phyloP scores from a whole-genome alignment of 2,888 invertebrate genomes.

The Tiliacea citrago region DNA sequence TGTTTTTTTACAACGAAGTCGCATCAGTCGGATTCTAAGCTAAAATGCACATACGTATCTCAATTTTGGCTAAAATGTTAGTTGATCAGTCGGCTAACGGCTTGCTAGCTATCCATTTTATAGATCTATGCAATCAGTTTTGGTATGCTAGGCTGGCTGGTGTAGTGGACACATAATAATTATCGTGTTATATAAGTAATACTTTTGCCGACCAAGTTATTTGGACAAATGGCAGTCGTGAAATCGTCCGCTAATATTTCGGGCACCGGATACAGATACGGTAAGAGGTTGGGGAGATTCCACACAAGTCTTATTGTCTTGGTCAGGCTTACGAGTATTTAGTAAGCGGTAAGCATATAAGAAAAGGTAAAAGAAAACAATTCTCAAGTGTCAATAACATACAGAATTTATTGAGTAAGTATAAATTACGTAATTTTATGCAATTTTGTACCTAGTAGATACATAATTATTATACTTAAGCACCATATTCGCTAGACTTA shows the following conservation, averaged over 20 bases:
- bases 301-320: neutral
- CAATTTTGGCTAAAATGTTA: no score
- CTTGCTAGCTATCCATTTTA: no score
- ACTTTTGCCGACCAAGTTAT: neutral
- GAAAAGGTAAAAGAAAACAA: conserved; percentile 35
- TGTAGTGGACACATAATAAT: neutral
- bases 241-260: neutral
- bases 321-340: neutral
- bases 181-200: neutral
- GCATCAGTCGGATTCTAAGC: no score
- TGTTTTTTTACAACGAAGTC: no score
- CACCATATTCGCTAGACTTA: conserved; percentile 30
- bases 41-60: no score
- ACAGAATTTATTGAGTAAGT: conserved; percentile 42
- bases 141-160: neutral
- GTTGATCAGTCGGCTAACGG: no score
- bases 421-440: conserved; percentile 31
- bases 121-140: neutral
- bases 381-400: conserved; percentile 28
- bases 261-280: neutral
- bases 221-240: neutral
- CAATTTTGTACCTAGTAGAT: conserved; percentile 38
- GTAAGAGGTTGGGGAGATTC: neutral
- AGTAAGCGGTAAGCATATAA: neutral
- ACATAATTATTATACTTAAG: conserved; percentile 8